Base-by-base conservation (phyloP, 2,113 vertebrate species). In the Psephotus haematonotus region DNA sequence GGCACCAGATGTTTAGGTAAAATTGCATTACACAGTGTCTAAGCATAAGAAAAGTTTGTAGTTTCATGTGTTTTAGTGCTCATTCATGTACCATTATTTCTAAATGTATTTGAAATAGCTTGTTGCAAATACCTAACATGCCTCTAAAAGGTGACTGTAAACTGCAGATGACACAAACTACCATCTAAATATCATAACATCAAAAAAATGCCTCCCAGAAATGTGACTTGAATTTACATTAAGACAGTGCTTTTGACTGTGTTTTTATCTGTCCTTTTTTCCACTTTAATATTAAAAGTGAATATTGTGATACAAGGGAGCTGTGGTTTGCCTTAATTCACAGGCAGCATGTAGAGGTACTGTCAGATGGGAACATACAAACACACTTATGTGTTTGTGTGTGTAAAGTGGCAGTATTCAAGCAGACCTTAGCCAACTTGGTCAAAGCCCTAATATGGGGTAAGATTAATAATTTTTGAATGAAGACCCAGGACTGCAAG, bases 1-100 rank as follows among this genome's bases (percentile, higher is more conserved):
- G 86, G 24, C 29, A 96, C 97, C 98, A 98, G 98, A 98, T 98
- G 98, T 97, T 94, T 88, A 96, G 93, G 93, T 97, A 95, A 97
- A 97, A 96, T 86, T 75, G 82, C 81, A 79, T 62, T 96, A 95
- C 92, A 94, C 93, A 65, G 83, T 93, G 84, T 96, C 92, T 96
- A 96, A 77, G 89, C 87, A 96, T 78, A 96, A 13, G 47, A 96
- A 83, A 91, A 94, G 68, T 93, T 96, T 97, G 94, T 97, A 92
- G 95, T 91, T 96, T 96, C 95, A 97, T 78, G 92, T 96, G 96
- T 82, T 96, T 97, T 96, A 97, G 91, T 96, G 95, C 86, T 95
- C 78, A 92, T 96, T 97, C 96, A 96, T 93, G 88, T 90, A 96
- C 59, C 24, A 53, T 81, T 96, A 93, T 95, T 96, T 97, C 95